phyloP scores from a whole-genome alignment of 1,140 invertebrate species.

The Battus philenor region DNA sequence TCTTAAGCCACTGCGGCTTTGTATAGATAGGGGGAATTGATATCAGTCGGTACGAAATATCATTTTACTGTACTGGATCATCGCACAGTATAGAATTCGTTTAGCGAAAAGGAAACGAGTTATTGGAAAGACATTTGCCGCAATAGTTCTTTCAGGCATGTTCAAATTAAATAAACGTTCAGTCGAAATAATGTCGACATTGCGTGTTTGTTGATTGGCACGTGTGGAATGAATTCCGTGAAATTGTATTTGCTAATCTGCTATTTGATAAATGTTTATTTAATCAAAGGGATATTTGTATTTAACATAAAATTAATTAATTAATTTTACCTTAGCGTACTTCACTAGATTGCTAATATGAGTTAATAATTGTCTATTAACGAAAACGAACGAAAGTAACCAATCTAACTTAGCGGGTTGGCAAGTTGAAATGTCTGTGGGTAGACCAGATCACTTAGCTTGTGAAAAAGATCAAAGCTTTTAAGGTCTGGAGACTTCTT shows the following conservation, averaged over 20 bases:
- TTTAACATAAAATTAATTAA: no score
- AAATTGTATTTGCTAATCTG: constrained; percentile 2
- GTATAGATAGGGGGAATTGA: background rate
- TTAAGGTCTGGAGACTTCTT: no score
- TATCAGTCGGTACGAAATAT: constrained; percentile 1
- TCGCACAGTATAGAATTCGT: background rate
- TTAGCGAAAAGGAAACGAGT: constrained; percentile 4
- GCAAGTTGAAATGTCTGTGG: no score
- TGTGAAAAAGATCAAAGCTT: no score
- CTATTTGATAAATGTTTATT: constrained; percentile 5
- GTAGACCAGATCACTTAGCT: no score
- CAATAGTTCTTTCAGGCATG: constrained; percentile 12
- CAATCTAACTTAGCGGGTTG: no score
- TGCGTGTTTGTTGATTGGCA: constrained; percentile 11
- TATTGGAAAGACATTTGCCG: constrained; percentile 12
- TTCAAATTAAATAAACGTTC: constrained; percentile 9
- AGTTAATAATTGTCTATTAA: no score
- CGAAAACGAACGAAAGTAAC: no score
- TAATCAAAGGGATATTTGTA: no score
- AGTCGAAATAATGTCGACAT: constrained; percentile 2
- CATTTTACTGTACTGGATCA: constrained; percentile 3
- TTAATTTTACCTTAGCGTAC: no score
- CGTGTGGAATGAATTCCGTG: background rate
- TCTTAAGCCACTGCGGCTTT: background rate
- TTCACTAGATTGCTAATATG: no score